Evolutionary conservation across 2,888 invertebrate genomes (phyloP), one percentile per base, ranked within the genome.

Genomic region (Leucoptera coffeella): DNA sequence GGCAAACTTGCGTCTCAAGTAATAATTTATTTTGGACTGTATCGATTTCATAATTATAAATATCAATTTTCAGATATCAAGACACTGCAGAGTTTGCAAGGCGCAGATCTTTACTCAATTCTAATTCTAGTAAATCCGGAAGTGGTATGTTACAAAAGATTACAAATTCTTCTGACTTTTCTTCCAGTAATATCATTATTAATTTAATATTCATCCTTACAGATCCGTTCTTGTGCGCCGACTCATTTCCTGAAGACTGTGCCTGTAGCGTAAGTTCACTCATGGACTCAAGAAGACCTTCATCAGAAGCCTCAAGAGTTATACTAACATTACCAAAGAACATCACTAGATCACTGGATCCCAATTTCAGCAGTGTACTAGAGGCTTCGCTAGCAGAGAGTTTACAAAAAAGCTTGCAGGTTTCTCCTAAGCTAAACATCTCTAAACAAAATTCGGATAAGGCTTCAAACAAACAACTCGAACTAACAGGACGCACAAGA

Each of bases 81-180:
- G 80, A 82, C 40, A 77, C 80, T 1, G 78, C 78, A 8, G 84
- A 84, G 43, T 83, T 82, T 52, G 80, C 80, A 12, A 72, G 84
- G 32, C 67, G 85, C 25, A 74, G 84, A 10, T 76, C 74, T 12
- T 75, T 78, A 38, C 50, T 72, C 27, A 59, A 53, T 45, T 57
- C 73, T 6, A 56, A 47, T 36, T 56, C 62, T 9, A 64, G 58
- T 36, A 74, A 75, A 57, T 65, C 75, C 37, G 84, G 82, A 34
- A 83, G 83, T 41, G 82, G 79, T 76, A 44, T 51, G 17, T 17
- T 7, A 17, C 9, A n/a, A n/a, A n/a, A n/a, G n/a, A n/a, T n/a
- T n/a, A n/a, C n/a, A n/a, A n/a, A n/a, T n/a, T n/a, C n/a, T n/a
- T n/a, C n/a, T n/a, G n/a, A n/a, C n/a, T n/a, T n/a, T n/a, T n/a